Conservation (phyloP, 1,140 invertebrate genomes). For the Cherax quadricarinatus region DNA sequence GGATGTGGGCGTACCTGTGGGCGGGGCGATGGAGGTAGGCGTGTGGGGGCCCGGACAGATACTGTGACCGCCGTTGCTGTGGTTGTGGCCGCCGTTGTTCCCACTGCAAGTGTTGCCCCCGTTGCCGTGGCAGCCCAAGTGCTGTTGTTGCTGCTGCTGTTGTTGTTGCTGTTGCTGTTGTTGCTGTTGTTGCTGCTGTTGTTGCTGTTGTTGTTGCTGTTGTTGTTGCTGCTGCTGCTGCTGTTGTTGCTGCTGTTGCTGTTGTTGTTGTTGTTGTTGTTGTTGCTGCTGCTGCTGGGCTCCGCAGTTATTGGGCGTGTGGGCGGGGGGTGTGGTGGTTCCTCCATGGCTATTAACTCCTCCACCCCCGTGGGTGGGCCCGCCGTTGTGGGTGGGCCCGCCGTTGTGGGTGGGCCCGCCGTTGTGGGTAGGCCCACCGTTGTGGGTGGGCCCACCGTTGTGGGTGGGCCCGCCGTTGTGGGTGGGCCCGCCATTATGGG, state of each 20-base stretch:
- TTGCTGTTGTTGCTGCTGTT: constrained; percentile 48
- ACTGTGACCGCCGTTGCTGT: background rate
- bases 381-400: background rate
- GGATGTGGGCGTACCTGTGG: constrained; percentile 12
- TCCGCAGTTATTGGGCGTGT: constrained; percentile 26
- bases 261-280: constrained; percentile 55
- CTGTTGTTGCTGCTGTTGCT: constrained; percentile 55
- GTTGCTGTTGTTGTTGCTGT: constrained; percentile 44
- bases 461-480: too few relatives aligned
- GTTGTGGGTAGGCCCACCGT: too few relatives aligned
- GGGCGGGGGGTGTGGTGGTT: constrained; percentile 42
- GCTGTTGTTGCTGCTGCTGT: constrained; percentile 34
- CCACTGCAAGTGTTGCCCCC: constrained; percentile 32
- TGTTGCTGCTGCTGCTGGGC: constrained; percentile 51
- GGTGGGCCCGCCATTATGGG: too few relatives aligned
- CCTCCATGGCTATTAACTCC: background rate
- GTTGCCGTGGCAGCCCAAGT: constrained; percentile 36
- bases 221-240: constrained; percentile 62
- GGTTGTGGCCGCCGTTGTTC: background rate
- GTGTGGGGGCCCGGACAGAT: constrained; percentile 38
- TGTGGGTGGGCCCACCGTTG: too few relatives aligned
- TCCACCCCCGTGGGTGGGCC: background rate
- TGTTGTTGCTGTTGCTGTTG: constrained; percentile 47
- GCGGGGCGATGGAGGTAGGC: constrained; percentile 12
- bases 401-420: too few relatives aligned